These are phyloP conservation scores for Malacosoma neustria DNA, from an alignment of 2,888 invertebrate species.

Conservation along the genomic window DNA sequence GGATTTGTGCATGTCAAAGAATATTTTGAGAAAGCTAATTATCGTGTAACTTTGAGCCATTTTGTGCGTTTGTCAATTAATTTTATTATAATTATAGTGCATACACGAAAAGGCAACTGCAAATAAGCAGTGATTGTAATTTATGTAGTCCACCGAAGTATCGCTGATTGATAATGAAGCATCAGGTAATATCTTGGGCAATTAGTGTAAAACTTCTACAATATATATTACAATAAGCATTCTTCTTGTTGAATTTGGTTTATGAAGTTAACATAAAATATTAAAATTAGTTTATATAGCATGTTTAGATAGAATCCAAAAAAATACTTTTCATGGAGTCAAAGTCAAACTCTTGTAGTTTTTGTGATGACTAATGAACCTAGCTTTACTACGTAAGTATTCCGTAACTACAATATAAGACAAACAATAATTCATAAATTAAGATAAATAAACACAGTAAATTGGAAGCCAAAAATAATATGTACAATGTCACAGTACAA, in stretches of 20 bases:
- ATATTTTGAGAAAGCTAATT: slow-evolving; percentile 37
- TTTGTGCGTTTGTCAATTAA: slow-evolving; percentile 42
- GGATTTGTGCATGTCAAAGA: slow-evolving; percentile 41
- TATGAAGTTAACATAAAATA: slow-evolving; percentile 33
- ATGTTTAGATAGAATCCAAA: slow-evolving; percentile 29
- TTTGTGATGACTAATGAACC: slow-evolving; percentile 58
- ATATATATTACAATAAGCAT: slow-evolving; percentile 32
- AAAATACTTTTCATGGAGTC: slow-evolving; percentile 53
- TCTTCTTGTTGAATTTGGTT: slow-evolving; percentile 24
- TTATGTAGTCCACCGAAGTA: neutral
- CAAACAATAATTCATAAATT: slow-evolving; percentile 40
- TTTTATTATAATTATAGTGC: slow-evolving; percentile 1
- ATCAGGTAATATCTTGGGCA: neutral
- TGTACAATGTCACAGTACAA: slow-evolving; percentile 63
- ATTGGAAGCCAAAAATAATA: slow-evolving; percentile 50
- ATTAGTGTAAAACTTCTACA: slow-evolving; percentile 2
- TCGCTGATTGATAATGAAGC: neutral
- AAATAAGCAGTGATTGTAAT: neutral
- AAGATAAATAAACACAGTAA: slow-evolving; percentile 49
- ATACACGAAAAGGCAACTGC: slow-evolving; percentile 1
- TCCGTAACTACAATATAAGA: slow-evolving; percentile 31
- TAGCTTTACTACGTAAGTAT: slow-evolving; percentile 48
- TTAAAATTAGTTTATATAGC: slow-evolving; percentile 29
- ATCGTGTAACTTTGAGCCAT: slow-evolving; percentile 50
- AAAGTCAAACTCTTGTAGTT: slow-evolving; percentile 72